These are phyloP conservation scores for Daptonema setosum DNA, from an alignment of 2,888 invertebrate species.

Conservation along the genomic window DNA sequence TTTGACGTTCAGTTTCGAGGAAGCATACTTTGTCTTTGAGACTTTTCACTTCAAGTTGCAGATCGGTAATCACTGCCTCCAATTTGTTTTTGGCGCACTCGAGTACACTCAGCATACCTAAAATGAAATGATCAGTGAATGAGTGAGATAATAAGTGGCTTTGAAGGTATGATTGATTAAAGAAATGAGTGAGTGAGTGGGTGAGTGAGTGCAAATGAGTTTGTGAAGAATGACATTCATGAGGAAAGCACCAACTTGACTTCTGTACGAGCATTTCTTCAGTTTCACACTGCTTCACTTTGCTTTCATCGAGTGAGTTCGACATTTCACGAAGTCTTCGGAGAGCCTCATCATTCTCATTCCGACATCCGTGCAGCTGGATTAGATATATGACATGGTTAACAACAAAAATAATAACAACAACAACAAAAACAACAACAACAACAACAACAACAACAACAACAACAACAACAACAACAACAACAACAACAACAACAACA, in stretches of 20 bases:
- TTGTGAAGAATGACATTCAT: not conserved
- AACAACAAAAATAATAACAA: too few species aligned
- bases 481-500: too few species aligned
- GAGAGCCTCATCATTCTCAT: slow-evolving; percentile 18
- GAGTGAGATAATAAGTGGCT: not conserved
- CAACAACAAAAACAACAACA: too few species aligned
- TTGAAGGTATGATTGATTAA: not conserved
- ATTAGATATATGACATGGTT: too few species aligned
- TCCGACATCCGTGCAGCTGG: slow-evolving; percentile 18
- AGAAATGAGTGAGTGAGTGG: not conserved
- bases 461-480: too few species aligned
- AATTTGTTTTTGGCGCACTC: slow-evolving; percentile 20
- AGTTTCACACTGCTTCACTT: slow-evolving; percentile 15
- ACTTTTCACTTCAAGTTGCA: slow-evolving; percentile 22
- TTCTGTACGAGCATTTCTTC: slow-evolving; percentile 12
- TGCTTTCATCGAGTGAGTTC: slow-evolving; percentile 13
- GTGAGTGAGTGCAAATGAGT: not conserved
- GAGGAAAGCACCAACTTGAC: slow-evolving; percentile 10
- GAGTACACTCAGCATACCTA: slow-evolving; percentile 16
- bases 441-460: too few species aligned
- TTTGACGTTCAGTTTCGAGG: slow-evolving; percentile 24
- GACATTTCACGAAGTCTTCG: slow-evolving; percentile 12
- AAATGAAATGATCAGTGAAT: slow-evolving; percentile 1
- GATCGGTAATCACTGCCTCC: slow-evolving; percentile 19
- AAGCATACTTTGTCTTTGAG: slow-evolving; percentile 24